Base-by-base conservation (phyloP, 2,888 invertebrate genomes). In the Microplitis manilae region DNA sequence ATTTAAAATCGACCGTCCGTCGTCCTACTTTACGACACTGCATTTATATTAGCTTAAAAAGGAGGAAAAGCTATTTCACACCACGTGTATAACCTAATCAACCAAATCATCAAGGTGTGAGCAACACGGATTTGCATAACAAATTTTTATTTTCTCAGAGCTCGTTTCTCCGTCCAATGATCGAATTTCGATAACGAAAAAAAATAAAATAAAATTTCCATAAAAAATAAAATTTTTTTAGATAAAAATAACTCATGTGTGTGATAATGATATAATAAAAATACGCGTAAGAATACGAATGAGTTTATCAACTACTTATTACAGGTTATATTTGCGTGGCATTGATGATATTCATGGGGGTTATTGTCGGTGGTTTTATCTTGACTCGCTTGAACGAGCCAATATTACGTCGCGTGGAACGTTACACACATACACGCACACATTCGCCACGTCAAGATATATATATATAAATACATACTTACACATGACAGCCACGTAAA, bases 91-190 rank as follows among this genome's bases (percentile, higher is more conserved):
- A 30, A 68, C 41, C 50, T 68, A 73, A 77, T 77, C 69, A 73
- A 77, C 73, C 77, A 73, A 73, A 65, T 77, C 68, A 77, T 73
- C 69, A 69, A 73, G 65, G 73, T 68, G 64, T 60, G 73, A 70
- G 68, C 60, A 73, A 64, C 64, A 64, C 64, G 77, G 64, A 62
- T 65, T 73, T 70, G 73, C 41, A 65, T 59, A 65, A 65, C 67
- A 65, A 65, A 73, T 65, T 67, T 41, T 20, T 68, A 15, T 40
- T 50, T 50, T 50, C 13, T 50, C 4, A 50, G 13, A 13, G 50
- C 50, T 50, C 50, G 13, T 50, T 50, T 50, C 13, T 13, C 50
- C 50, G 50, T 50, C 13, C 9, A 50, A 13, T 50, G 50, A 50
- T 50, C 50, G 50, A 13, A 50, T 50, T 50, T 13, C 50, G 50